Evolutionary conservation across 2,888 invertebrate genomes (phyloP).

Genomic region (Craniophora ligustri): DNA sequence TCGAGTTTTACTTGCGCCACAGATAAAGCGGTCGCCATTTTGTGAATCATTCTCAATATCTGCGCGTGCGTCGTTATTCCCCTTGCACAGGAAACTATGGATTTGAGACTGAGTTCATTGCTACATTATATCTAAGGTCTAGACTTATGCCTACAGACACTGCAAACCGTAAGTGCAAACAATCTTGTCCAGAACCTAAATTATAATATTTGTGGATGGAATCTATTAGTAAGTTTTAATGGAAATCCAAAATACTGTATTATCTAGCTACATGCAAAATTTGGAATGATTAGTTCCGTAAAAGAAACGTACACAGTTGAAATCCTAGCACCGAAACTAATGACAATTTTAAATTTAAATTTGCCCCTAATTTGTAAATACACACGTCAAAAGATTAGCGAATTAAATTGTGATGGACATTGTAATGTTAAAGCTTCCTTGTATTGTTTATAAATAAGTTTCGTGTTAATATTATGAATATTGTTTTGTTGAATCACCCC

Average conservation of each 20-base stretch:
- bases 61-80: slow-evolving; percentile 54
- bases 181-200: not conserved
- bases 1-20: slow-evolving; percentile 19
- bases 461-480: not conserved
- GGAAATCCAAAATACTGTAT: no score
- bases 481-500: slow-evolving; percentile 17
- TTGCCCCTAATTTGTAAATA: slow-evolving; percentile 8
- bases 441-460: no score
- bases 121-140: slow-evolving; percentile 31
- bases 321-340: not conserved
- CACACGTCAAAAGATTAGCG: no score
- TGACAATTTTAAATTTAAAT: not conserved
- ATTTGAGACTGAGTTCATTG: slow-evolving; percentile 41
- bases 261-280: no score
- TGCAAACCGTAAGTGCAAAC: not conserved
- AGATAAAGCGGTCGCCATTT: slow-evolving; percentile 48
- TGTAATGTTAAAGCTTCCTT: not conserved
- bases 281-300: no score
- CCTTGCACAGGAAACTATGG: slow-evolving; percentile 57
- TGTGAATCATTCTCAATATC: slow-evolving; percentile 54
- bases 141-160: slow-evolving; percentile 19
- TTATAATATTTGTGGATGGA: no score
- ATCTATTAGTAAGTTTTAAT: no score
- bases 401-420: no score
- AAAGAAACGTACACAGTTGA: no score